Evolutionary conservation across 2,113 vertebrate genomes (phyloP).

Genomic region (Gambusia affinis): DNA sequence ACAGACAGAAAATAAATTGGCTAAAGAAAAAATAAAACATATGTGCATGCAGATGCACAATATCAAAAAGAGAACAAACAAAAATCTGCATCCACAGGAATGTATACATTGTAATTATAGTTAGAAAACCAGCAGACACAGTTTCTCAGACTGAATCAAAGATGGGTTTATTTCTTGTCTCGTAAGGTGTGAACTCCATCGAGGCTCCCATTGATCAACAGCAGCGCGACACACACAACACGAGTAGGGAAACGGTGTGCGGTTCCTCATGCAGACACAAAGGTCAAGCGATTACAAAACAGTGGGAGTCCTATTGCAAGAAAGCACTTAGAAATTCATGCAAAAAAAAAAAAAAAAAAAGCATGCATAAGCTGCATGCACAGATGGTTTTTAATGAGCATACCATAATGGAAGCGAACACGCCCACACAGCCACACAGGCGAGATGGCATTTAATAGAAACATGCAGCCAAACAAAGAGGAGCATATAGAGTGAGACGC

Average conservation of each 20-base stretch:
- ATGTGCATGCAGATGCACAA: constrained; percentile 1
- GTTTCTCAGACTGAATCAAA: constrained; percentile 32
- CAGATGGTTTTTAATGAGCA: constrained; percentile 38
- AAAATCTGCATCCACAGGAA: not conserved
- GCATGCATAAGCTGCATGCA: not conserved
- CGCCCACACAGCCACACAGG: constrained; percentile 9
- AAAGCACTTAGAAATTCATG: constrained; percentile 15
- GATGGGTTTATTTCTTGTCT: not conserved
- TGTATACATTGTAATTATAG: constrained; percentile 14
- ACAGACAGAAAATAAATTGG: constrained; percentile 31
- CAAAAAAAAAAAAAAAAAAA: not conserved
- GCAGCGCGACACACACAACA: constrained; percentile 4
- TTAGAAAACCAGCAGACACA: constrained; percentile 21
- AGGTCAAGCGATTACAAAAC: constrained; percentile 15
- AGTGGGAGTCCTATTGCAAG: not conserved
- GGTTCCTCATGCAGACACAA: constrained; percentile 25
- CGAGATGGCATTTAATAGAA: constrained; percentile 12
- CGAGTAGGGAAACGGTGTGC: not conserved
- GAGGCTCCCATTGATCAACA: constrained; percentile 5
- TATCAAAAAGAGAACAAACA: not conserved
- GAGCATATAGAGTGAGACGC: not conserved
- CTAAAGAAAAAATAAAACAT: not conserved
- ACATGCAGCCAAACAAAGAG: constrained; percentile 32
- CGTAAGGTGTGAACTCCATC: constrained; percentile 3
- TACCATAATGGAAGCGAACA: constrained; percentile 5